Evolutionary conservation across 2,888 invertebrate genomes (phyloP).

Genomic region (Sclerodermus sp.): DNA sequence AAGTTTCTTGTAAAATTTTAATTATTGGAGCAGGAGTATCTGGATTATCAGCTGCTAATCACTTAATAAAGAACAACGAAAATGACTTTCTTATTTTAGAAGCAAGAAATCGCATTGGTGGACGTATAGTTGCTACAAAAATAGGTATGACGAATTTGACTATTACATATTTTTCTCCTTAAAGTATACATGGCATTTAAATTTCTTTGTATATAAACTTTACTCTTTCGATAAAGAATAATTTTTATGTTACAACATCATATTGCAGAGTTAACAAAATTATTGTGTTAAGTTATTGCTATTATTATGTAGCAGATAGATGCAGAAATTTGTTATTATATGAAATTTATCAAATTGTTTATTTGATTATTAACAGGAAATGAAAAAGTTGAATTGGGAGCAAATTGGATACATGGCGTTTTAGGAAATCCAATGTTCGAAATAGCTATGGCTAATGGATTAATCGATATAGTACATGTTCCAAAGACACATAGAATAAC

Average conservation of each 20-base stretch:
- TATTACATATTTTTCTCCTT: no score
- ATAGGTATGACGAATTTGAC: slow-evolving; percentile 60
- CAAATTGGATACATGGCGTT: slow-evolving; percentile 93
- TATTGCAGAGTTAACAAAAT: no score
- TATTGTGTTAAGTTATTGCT: no score
- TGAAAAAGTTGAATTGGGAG: slow-evolving; percentile 76
- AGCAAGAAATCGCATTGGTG: slow-evolving; percentile 79
- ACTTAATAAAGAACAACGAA: slow-evolving; percentile 77
- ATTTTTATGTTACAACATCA: no score
- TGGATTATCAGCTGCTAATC: slow-evolving; percentile 82
- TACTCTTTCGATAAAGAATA: no score
- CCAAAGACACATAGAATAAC: slow-evolving; percentile 88
- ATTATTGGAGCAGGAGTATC: slow-evolving; percentile 87
- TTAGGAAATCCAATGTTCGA: slow-evolving; percentile 87
- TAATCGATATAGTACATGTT: slow-evolving; percentile 82
- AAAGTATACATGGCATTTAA: no score
- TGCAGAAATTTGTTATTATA: no score
- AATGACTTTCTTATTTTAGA: slow-evolving; percentile 80
- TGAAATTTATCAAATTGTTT: no score
- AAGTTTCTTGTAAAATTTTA: slow-evolving; percentile 67
- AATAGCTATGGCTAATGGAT: slow-evolving; percentile 78
- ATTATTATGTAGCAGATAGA: no score
- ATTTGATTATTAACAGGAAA: slow-evolving; percentile 42
- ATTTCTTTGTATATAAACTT: no score
- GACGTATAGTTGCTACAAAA: slow-evolving; percentile 76